These are phyloP conservation scores for Pachyrhynchus sulphureomaculatus DNA, from an alignment of 1,140 invertebrate species.

Conservation along the genomic window DNA sequence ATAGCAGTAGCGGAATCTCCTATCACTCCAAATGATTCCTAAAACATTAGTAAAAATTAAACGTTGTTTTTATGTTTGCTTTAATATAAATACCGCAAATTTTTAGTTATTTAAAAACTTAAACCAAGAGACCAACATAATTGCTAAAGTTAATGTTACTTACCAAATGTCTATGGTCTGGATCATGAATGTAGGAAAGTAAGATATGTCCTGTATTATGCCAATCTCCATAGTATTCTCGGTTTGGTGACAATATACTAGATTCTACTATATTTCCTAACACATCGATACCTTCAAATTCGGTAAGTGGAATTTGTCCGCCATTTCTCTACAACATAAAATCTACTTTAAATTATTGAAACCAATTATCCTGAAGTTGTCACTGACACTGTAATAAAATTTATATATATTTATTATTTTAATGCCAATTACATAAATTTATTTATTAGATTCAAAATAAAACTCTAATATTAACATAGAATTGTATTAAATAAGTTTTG, in stretches of 20 bases:
- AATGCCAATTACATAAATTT: too few relatives aligned
- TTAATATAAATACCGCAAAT: too few relatives aligned
- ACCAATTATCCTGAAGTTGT: too few relatives aligned
- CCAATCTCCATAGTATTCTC: slow-evolving; percentile 68
- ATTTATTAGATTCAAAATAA: too few relatives aligned
- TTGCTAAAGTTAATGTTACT: too few relatives aligned
- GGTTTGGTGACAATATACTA: slow-evolving; percentile 68
- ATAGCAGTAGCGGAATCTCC: slow-evolving; percentile 67
- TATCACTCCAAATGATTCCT: slow-evolving; percentile 65
- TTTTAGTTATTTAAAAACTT: too few relatives aligned
- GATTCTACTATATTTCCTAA: slow-evolving; percentile 80
- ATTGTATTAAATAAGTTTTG: too few relatives aligned
- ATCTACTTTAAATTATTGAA: background rate
- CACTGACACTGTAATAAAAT: too few relatives aligned
- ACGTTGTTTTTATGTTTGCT: background rate
- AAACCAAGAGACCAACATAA: too few relatives aligned
- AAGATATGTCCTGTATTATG: slow-evolving; percentile 72
- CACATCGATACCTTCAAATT: slow-evolving; percentile 63
- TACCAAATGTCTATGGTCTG: slow-evolving; percentile 64
- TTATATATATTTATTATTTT: too few relatives aligned
- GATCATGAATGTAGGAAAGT: slow-evolving; percentile 71
- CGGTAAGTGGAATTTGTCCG: slow-evolving; percentile 38
- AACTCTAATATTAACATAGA: too few relatives aligned
- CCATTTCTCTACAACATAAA: slow-evolving; percentile 39
- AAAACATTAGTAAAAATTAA: background rate